phyloP scores from a whole-genome alignment of 1,140 invertebrate species.

The Pristionchus pacificus region DNA sequence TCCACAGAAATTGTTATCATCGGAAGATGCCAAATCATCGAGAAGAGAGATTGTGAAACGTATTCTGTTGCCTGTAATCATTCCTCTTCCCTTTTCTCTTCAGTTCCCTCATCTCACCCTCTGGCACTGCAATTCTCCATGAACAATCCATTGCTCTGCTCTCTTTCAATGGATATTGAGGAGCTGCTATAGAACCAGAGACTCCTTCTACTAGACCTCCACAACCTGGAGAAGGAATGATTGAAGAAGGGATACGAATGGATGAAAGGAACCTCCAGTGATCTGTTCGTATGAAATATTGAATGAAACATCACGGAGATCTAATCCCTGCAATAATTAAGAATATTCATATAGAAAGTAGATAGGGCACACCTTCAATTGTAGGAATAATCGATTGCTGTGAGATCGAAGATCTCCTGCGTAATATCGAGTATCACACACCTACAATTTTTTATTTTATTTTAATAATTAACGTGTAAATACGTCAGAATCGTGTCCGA shows the following conservation, averaged over 20 bases:
- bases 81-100: background rate
- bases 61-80: constrained; percentile 42
- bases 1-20: constrained; percentile 44
- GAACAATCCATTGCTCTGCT: constrained; percentile 44
- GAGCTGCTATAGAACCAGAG: constrained; percentile 44
- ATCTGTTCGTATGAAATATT: constrained; percentile 46
- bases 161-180: constrained; percentile 53
- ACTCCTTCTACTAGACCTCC: constrained; percentile 58
- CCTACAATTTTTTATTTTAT: background rate
- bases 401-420: constrained; percentile 29
- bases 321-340: background rate
- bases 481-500: constrained; percentile 40
- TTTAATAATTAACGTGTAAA: background rate
- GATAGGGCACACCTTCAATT: constrained; percentile 16
- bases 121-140: constrained; percentile 48
- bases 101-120: constrained; percentile 15
- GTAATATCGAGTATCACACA: constrained; percentile 37
- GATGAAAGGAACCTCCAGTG: constrained; percentile 24
- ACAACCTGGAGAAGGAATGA: constrained; percentile 55
- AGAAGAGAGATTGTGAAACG: constrained; percentile 38
- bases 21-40: constrained; percentile 46
- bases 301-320: constrained; percentile 49
- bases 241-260: background rate
- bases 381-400: constrained; percentile 44
- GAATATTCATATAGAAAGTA: constrained; percentile 12